A percentile compares a stretch with the other conserved stretches of the same genome.
Conservation (phyloP, 53 echinoderm and acorn worm species). For the Stichopus horrens region DNA sequence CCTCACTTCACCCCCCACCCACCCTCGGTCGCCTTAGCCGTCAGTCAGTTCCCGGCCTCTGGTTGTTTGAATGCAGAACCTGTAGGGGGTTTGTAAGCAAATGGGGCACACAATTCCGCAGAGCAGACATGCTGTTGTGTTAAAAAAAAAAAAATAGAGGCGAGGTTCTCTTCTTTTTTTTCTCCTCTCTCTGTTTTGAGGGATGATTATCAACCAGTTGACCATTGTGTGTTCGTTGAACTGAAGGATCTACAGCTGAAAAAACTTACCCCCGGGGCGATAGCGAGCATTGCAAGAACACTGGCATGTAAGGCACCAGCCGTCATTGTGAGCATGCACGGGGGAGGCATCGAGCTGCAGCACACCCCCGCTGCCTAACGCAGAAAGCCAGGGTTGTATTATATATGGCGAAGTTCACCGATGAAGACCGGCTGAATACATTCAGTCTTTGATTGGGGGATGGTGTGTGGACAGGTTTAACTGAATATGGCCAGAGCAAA, state of each 20-base stretch:
- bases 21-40: neutral
- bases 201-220: slow-evolving; percentile 22
- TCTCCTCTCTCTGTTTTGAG: neutral
- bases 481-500: slow-evolving; percentile 19
- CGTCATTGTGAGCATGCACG: neutral
- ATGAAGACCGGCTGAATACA: neutral
- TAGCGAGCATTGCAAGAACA: neutral
- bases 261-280: slow-evolving; percentile 15
- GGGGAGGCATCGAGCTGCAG: too few species aligned
- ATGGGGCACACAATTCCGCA: too few species aligned
- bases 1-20: neutral
- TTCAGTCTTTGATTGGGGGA: neutral
- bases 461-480: neutral
- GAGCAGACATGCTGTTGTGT: too few species aligned
- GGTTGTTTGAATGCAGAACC: neutral
- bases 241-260: slow-evolving; percentile 17
- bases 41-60: neutral
- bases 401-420: neutral
- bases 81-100: neutral
- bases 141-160: too few species aligned
- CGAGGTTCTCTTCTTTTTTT: too few species aligned
- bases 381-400: neutral
- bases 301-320: neutral
- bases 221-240: slow-evolving; percentile 30
- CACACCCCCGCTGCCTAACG: too few species aligned